Evolutionary conservation across 2,113 vertebrate genomes (phyloP), one percentile per base, ranked within the genome.

Genomic region (Lucifuga dentata): DNA sequence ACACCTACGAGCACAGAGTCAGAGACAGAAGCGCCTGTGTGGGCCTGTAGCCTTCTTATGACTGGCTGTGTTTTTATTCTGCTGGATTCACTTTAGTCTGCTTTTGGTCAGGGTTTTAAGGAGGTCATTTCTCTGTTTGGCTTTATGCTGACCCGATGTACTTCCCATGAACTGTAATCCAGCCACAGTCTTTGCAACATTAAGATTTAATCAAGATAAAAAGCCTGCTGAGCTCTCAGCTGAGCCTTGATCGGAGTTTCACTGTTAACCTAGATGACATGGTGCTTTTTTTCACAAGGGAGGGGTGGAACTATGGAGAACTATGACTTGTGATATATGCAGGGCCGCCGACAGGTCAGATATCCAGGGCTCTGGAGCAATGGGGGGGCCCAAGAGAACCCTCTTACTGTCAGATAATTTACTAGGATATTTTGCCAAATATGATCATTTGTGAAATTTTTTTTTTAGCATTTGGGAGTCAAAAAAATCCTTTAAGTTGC

Each of bases 131-230:
- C 26, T n/a, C 44, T 50, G 17, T 59, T 52, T 3, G 3, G 7
- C 26, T 29, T 57, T 23, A 6, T 17, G 40, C 24, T 58, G 66
- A 67, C 62, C 20, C 11, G 17, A 59, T 60, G 17, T 51, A 4
- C 70, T 84, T 68, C 65, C 70, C 82, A 78, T 69, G 72, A 41
- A 4, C 51, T 26, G 7, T 69, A 70, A 81, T 81, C 73, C 76
- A 59, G 40, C 24, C 2, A 15, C 32, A 73, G 11, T 80, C 53
- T 78, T 40, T 55, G 41, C 49, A 49, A 69, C 64, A 64, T 79
- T 68, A 72, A 75, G 64, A 77, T 86, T 81, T 73, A 74, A 86
- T 86, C 46, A 64, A 73, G 48, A 70, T 21, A 50, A 53, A 81
- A 61, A 61, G n/a, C 55, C 43, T 41, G 71, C 55, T 75, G 69